Percentiles rank a stretch among this genome's conserved stretches.
Evolutionary conservation across 2,888 invertebrate species (phyloP).

Genomic region (Caenorhabditis angaria): DNA sequence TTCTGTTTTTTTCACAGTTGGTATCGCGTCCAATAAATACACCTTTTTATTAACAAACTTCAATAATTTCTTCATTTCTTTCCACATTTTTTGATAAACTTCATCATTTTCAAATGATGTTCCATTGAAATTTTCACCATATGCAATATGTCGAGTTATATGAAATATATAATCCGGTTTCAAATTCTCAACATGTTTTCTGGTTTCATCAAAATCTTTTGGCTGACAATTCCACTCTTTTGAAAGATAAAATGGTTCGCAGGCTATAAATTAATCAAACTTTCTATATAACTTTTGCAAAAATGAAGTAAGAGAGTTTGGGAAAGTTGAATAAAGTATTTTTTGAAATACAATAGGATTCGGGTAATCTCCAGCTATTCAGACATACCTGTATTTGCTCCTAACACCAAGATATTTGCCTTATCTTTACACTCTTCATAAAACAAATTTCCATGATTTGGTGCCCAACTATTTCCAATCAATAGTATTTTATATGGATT

Average conservation of each 20-base stretch:
- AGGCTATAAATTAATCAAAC: no score
- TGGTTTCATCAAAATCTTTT: background rate
- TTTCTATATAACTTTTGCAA: no score
- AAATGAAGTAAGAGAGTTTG: no score
- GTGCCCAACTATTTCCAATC: conserved; percentile 42
- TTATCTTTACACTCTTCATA: conserved; percentile 29
- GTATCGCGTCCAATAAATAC: background rate
- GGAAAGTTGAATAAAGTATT: no score
- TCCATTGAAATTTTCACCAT: no score
- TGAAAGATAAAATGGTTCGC: background rate
- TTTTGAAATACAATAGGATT: no score
- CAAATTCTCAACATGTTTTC: conserved; percentile 6
- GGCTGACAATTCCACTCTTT: background rate
- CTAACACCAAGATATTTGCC: conserved; percentile 8
- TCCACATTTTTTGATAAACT: conserved; percentile 11
- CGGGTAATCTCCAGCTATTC: no score
- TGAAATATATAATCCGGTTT: conserved; percentile 26
- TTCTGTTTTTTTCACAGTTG: background rate
- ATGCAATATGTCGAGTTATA: no score
- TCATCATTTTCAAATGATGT: background rate
- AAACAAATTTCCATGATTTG: conserved; percentile 34
- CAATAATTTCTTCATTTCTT: conserved; percentile 6
- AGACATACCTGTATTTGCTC: no score
- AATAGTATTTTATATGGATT: conserved; percentile 19
- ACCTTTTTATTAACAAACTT: background rate